These are phyloP conservation scores for Strigops habroptila DNA, from an alignment of 2,113 vertebrate species.

Conservation along the genomic window DNA sequence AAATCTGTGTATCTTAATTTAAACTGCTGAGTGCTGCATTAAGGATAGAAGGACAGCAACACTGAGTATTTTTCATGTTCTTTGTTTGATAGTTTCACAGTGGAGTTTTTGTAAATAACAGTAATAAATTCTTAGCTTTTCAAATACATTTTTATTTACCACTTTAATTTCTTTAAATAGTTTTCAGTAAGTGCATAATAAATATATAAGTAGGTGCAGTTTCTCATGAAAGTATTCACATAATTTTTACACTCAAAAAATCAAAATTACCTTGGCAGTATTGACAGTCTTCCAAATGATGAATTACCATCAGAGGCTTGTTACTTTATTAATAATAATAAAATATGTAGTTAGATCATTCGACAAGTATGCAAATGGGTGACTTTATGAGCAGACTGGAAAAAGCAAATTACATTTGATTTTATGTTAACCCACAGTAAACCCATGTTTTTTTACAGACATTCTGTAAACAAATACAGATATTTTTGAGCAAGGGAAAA, in stretches of 20 bases:
- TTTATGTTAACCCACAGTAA: background rate
- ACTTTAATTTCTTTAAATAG: background rate
- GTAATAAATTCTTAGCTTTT: background rate
- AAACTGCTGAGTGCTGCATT: background rate
- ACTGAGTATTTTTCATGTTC: background rate
- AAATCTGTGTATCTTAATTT: background rate
- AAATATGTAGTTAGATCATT: conserved; percentile 12
- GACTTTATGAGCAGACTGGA: background rate
- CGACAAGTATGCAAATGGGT: background rate
- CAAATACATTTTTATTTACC: background rate
- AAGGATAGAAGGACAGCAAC: background rate
- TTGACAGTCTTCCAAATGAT: conserved; percentile 83
- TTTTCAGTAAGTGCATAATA: background rate
- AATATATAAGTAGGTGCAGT: background rate
- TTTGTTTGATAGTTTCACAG: background rate
- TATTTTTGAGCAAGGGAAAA: background rate
- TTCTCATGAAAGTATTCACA: background rate
- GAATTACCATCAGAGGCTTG: conserved; percentile 89
- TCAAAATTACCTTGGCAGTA: conserved; percentile 80
- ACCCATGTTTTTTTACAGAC: background rate
- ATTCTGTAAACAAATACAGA: background rate
- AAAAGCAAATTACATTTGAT: background rate
- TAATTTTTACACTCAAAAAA: background rate
- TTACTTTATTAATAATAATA: conserved; percentile 71
- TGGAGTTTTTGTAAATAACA: background rate